Conservation (phyloP, 2,797 vertebrate genomes). For the Gallinago solitaria region DNA sequence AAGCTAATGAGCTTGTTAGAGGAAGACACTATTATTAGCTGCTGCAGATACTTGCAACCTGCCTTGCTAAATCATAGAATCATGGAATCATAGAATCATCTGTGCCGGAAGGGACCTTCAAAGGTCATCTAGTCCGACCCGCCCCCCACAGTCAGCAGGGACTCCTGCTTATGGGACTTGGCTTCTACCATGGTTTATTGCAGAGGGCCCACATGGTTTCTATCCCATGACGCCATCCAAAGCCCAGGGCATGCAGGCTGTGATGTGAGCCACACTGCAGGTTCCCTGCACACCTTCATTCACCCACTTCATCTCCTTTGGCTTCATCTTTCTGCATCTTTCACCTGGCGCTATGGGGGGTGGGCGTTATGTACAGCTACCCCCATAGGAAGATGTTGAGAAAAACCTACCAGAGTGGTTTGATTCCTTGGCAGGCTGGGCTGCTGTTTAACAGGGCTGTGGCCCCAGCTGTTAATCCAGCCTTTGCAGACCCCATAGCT, state of each 20-base stretch:
- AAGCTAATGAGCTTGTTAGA: constrained; percentile 18
- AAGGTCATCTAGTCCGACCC: no score
- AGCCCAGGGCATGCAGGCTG: background rate
- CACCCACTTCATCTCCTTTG: background rate
- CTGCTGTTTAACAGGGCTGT: background rate
- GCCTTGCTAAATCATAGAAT: background rate
- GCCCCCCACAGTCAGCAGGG: no score
- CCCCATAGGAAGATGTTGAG: background rate
- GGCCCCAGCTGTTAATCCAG: background rate
- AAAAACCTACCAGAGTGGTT: background rate
- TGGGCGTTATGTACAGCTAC: background rate
- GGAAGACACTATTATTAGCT: constrained; percentile 21
- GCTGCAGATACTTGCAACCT: background rate
- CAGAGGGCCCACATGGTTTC: background rate
- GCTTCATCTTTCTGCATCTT: background rate
- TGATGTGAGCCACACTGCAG: accelerated
- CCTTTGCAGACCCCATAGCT: background rate
- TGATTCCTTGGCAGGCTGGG: background rate
- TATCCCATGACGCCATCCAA: background rate
- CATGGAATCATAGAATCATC: background rate
- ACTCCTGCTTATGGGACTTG: background rate
- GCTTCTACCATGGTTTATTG: background rate
- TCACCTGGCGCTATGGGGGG: background rate
- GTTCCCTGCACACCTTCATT: background rate
- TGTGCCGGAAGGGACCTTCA: no score